Conservation (phyloP, 2,888 invertebrate species). For the Trachelus troglodyta region DNA sequence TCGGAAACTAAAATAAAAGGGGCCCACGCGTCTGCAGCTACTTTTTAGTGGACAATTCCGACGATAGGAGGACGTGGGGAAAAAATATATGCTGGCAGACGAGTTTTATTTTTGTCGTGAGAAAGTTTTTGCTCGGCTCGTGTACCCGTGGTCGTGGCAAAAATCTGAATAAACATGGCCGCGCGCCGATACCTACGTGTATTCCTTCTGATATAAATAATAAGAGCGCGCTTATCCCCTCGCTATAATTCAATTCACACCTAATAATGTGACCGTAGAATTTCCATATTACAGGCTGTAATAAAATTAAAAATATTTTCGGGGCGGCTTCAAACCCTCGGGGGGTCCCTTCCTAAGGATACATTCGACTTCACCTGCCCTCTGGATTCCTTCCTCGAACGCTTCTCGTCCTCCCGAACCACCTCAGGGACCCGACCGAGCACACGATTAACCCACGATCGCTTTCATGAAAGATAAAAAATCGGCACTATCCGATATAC, state of each 20-base stretch:
- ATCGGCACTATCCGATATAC: neutral
- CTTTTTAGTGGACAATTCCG: neutral
- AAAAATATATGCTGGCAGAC: neutral
- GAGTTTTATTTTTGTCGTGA: neutral
- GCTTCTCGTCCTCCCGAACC: neutral
- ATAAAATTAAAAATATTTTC: constrained; percentile 57
- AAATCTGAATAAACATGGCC: constrained; percentile 23
- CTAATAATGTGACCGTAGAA: constrained; percentile 56
- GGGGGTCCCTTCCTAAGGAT: constrained; percentile 43
- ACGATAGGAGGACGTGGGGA: neutral
- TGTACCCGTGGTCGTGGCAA: neutral
- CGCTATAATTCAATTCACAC: constrained; percentile 62
- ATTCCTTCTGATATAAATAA: constrained; percentile 46
- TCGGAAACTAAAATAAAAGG: constrained; percentile 9
- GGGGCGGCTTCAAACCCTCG: constrained; percentile 47
- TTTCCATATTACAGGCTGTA: constrained; percentile 54
- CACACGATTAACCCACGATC: neutral
- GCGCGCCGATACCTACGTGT: constrained; percentile 13
- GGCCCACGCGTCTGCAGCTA: neutral
- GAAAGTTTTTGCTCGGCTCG: neutral
- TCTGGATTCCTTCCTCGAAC: constrained; percentile 3
- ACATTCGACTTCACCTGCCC: constrained; percentile 4
- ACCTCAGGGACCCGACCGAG: neutral
- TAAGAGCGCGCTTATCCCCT: constrained; percentile 36
- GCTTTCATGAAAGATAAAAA: neutral